Conservation (phyloP, 1,140 invertebrate genomes). For the Drosophila parabipectinata region DNA sequence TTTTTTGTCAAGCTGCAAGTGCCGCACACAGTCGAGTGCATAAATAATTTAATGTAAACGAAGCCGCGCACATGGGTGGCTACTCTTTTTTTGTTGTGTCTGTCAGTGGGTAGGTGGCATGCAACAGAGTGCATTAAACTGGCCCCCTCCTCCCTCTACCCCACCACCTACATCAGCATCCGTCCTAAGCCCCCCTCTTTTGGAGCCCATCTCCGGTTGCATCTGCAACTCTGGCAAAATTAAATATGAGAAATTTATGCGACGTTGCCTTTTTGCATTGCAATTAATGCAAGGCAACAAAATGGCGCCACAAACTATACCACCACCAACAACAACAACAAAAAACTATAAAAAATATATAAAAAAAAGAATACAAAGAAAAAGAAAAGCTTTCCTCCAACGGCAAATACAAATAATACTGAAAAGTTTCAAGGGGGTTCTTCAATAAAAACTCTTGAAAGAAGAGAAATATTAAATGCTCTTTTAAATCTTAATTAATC, state of each 20-base stretch:
- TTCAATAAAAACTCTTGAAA: neutral
- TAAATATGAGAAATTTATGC: conserved; percentile 82
- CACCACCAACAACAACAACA: conserved; percentile 14
- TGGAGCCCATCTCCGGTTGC: conserved; percentile 34
- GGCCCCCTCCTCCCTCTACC: conserved; percentile 4
- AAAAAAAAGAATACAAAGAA: neutral
- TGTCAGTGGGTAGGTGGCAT: conserved; percentile 9
- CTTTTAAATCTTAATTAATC: neutral
- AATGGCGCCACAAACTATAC: conserved; percentile 40
- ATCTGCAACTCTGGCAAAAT: conserved; percentile 68
- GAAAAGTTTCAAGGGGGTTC: conserved; percentile 14
- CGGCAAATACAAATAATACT: conserved; percentile 34
- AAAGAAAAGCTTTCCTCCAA: conserved; percentile 16
- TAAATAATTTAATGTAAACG: conserved; percentile 79
- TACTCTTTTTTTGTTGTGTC: neutral
- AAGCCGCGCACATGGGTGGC: conserved; percentile 22
- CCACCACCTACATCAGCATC: neutral
- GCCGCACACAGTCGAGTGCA: conserved; percentile 59
- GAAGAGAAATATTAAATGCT: conserved; percentile 24
- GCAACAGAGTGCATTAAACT: conserved; percentile 55
- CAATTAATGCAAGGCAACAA: conserved; percentile 72
- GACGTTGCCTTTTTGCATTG: conserved; percentile 71
- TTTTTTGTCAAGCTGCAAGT: conserved; percentile 38
- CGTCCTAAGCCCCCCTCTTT: neutral
- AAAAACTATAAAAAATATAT: conserved; percentile 16